phyloP scores from a whole-genome alignment of 2,797 vertebrate species.

The Xiphophorus birchmanni region DNA sequence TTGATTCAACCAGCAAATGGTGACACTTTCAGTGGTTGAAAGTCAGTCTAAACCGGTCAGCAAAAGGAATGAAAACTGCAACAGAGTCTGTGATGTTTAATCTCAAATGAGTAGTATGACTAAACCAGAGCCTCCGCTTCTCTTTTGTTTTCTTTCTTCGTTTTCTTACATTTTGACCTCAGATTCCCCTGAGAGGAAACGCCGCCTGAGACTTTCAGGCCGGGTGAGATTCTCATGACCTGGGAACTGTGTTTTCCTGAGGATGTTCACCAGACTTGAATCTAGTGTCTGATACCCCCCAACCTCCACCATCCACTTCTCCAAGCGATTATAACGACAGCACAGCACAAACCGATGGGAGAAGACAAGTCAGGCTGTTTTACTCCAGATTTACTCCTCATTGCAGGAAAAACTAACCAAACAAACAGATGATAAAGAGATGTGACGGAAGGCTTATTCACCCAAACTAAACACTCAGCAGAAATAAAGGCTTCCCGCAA shows the following conservation, averaged over 20 bases:
- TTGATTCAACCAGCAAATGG: background rate
- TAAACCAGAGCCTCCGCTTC: background rate
- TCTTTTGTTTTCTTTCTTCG: constrained; percentile 24
- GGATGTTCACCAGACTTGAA: constrained; percentile 35
- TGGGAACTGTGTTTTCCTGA: constrained; percentile 18
- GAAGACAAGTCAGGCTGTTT: constrained; percentile 27
- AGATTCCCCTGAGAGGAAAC: constrained; percentile 22
- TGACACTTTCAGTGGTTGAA: background rate
- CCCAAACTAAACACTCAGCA: background rate
- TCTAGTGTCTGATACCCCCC: constrained; percentile 21
- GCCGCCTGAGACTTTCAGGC: constrained; percentile 23
- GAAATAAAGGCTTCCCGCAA: background rate
- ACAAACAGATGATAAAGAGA: background rate
- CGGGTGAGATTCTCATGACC: constrained; percentile 62
- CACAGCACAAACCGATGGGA: constrained; percentile 15
- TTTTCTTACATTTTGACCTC: constrained; percentile 18
- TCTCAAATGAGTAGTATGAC: background rate
- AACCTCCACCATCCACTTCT: background rate
- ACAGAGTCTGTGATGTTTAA: background rate
- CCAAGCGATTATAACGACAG: constrained; percentile 38
- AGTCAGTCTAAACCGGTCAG: background rate
- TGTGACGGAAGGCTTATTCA: background rate
- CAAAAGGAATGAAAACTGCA: background rate
- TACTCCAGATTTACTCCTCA: constrained; percentile 29
- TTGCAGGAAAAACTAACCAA: background rate